Evolutionary conservation across 2,888 invertebrate species (phyloP).

Genomic region (Exephanes ischioxanthus): DNA sequence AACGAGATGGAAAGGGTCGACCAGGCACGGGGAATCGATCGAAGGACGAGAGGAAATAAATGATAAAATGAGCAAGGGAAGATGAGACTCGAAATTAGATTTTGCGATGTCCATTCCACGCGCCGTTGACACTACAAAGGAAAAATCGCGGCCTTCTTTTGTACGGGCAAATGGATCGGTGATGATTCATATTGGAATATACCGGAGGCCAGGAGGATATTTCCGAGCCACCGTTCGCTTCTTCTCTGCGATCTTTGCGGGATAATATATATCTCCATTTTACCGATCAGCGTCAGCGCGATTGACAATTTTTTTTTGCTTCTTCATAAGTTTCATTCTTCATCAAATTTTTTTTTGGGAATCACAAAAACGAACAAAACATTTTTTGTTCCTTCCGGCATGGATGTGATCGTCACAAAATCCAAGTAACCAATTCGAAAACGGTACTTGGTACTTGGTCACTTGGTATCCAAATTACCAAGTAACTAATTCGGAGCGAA

Average conservation of each 20-base stretch:
- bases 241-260: too few species aligned
- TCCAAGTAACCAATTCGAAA: not conserved
- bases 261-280: too few species aligned
- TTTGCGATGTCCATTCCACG: constrained; percentile 9
- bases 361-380: too few species aligned
- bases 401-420: too few species aligned
- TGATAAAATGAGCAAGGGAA: not conserved
- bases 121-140: constrained; percentile 4
- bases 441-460: not conserved
- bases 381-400: too few species aligned
- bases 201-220: too few species aligned
- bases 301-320: too few species aligned
- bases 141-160: constrained; percentile 2
- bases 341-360: too few species aligned
- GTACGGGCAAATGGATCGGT: not conserved
- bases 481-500: not conserved
- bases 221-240: too few species aligned
- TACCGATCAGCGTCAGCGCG: too few species aligned
- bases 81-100: constrained; percentile 4
- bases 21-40: not conserved
- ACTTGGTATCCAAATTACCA: not conserved
- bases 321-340: too few species aligned
- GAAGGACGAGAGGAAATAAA: not conserved
- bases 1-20: not conserved
- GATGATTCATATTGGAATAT: not conserved